phyloP scores from a whole-genome alignment of 2,888 invertebrate genomes.

The Xestia rhomboidea region DNA sequence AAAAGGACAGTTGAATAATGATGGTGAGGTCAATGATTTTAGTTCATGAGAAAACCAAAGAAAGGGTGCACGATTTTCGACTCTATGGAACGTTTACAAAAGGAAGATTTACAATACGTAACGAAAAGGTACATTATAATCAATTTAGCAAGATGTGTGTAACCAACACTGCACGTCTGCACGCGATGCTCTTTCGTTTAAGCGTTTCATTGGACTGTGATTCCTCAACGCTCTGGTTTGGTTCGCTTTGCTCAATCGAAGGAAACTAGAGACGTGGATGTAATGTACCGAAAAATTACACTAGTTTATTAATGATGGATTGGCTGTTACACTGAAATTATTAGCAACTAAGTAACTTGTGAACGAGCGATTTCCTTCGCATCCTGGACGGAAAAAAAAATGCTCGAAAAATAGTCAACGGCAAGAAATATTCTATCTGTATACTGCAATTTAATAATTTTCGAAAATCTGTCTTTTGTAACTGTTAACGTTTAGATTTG shows the following conservation, averaged over 20 bases:
- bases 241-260: conserved; percentile 60
- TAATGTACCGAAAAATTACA: conserved; percentile 48
- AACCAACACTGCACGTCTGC: conserved; percentile 36
- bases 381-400: background rate
- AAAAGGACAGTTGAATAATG: no score
- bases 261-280: conserved; percentile 58
- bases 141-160: conserved; percentile 54
- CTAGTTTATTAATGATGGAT: conserved; percentile 22
- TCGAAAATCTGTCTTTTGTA: background rate
- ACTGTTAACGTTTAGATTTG: background rate
- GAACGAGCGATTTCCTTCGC: background rate
- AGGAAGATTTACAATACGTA: background rate
- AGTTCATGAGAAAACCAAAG: no score
- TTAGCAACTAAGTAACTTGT: background rate
- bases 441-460: no score
- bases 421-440: background rate
- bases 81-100: no score
- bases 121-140: conserved; percentile 13
- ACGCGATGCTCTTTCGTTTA: conserved; percentile 57
- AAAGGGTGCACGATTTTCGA: no score
- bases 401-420: background rate
- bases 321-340: background rate
- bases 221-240: conserved; percentile 58
- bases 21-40: no score
- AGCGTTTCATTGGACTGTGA: conserved; percentile 61